Conservation (phyloP, 1,140 invertebrate species). For the Lepidurus packardi region DNA sequence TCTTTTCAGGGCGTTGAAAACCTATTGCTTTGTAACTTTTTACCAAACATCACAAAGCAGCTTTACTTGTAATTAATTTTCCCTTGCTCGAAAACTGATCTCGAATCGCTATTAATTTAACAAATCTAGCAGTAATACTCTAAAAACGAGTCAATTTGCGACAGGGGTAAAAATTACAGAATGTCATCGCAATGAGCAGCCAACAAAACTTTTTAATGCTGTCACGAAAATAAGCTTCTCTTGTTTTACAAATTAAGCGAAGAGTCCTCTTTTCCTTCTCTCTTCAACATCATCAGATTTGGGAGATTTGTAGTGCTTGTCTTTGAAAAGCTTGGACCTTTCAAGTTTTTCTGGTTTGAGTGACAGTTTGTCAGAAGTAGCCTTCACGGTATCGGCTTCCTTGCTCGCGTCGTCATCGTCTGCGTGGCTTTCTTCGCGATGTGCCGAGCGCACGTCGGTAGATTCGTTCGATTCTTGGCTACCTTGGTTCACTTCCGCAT, state of each 20-base stretch:
- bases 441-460: neutral
- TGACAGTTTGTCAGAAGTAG: neutral
- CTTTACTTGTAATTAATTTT: neutral
- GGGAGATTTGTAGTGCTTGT: neutral
- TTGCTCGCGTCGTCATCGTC: neutral
- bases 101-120: no score
- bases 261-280: neutral
- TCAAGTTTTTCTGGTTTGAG: neutral
- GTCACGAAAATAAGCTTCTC: no score
- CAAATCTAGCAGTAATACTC: no score
- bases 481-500: neutral
- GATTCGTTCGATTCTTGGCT: neutral
- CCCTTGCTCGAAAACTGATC: neutral
- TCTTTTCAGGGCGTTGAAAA: neutral
- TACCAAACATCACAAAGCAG: slow-evolving; percentile 8
- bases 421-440: neutral
- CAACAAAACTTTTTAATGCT: no score
- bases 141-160: no score
- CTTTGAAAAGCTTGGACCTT: neutral
- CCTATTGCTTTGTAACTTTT: neutral
- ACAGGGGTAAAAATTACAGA: no score
- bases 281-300: neutral
- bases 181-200: no score
- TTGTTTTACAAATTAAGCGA: no score
- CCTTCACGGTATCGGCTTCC: neutral